A percentile compares a stretch with the other conserved stretches of the same genome.
Conservation (phyloP, 2,113 vertebrate species). For the Procavia capensis region DNA sequence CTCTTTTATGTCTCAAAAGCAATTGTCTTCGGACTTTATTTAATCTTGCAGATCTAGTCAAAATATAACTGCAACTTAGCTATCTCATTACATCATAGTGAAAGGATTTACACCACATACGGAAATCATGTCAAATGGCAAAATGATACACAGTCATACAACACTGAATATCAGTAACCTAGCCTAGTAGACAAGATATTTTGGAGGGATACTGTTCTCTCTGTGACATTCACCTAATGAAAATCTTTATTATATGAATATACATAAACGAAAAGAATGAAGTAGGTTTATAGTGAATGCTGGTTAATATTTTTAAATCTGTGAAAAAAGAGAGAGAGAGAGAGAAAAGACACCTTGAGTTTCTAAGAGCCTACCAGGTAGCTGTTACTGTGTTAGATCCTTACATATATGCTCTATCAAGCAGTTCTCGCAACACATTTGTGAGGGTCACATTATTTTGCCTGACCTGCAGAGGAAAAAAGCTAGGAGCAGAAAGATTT, state of each 20-base stretch:
- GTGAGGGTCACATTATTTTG: no score
- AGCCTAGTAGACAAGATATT: no score
- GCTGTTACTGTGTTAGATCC: not conserved
- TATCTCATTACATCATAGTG: no score
- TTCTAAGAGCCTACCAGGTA: not conserved
- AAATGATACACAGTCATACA: no score
- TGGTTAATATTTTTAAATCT: not conserved
- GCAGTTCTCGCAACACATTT: not conserved
- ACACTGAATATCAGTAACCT: not conserved
- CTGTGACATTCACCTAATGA: not conserved
- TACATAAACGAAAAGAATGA: not conserved
- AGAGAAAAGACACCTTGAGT: not conserved
- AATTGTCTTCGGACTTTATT: no score
- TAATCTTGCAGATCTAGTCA: no score
- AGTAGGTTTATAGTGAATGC: not conserved
- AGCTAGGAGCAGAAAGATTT: not conserved
- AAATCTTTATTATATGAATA: not conserved
- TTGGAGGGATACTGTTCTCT: no score
- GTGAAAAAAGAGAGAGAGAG: not conserved
- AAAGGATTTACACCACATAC: no score
- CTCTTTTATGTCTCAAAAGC: no score
- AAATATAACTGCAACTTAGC: no score
- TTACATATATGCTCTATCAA: not conserved
- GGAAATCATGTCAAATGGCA: no score
- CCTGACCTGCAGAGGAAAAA: not conserved